Conservation (phyloP, 2,113 vertebrate species). For the Danio rerio region GRCz12tu NC_133190.1:46504001-46504500, state of each 20-base stretch:
- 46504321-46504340: neutral
- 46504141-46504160: neutral
- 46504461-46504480: too few species aligned
- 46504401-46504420: too few species aligned
- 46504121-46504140: slow-evolving; percentile 3
- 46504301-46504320: neutral
- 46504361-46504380: neutral
- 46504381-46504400: too few species aligned
- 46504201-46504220: neutral
- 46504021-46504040: neutral
- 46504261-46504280: neutral
- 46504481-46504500: too few species aligned
- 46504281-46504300: neutral
- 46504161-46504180: neutral
- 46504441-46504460: too few species aligned
- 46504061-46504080: neutral
- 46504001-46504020: too few species aligned
- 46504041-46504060: neutral
- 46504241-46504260: neutral
- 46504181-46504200: neutral
- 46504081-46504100: neutral
- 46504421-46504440: too few species aligned
- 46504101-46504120: slow-evolving; percentile 25
- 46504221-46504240: neutral
- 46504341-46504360: neutral